These are phyloP conservation scores for Rhyacophila evoluta DNA, from an alignment of 2,888 invertebrate species.

Conservation along the genomic window DNA sequence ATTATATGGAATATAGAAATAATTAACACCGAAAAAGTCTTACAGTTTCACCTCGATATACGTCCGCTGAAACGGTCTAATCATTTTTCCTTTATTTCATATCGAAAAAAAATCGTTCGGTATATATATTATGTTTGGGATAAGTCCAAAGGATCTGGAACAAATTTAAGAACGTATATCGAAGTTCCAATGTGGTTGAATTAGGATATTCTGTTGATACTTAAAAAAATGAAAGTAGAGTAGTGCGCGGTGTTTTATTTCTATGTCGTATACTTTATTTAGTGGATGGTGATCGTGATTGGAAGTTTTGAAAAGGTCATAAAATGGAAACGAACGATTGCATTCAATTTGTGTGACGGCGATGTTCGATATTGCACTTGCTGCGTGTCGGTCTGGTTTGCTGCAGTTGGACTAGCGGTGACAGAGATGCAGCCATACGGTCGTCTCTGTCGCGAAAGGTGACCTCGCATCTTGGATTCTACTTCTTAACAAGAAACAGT, in stretches of 20 bases:
- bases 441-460: slow-evolving; percentile 18
- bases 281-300: not conserved
- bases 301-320: slow-evolving; percentile 10
- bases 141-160: too few relatives aligned
- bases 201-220: too few relatives aligned
- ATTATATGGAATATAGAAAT: too few relatives aligned
- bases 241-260: not conserved
- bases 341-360: not conserved
- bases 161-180: too few relatives aligned
- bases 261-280: not conserved
- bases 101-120: too few relatives aligned
- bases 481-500: not conserved
- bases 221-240: not conserved
- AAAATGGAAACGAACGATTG: slow-evolving; percentile 1
- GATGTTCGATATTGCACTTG: slow-evolving; percentile 12
- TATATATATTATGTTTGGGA: too few relatives aligned
- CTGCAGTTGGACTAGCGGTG: not conserved
- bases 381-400: not conserved
- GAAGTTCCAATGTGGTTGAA: too few relatives aligned
- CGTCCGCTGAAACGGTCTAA: too few relatives aligned
- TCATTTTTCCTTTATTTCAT: too few relatives aligned
- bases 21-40: too few relatives aligned
- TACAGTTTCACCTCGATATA: too few relatives aligned
- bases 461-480: slow-evolving; percentile 20
- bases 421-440: not conserved